Conservation (phyloP, 2,113 vertebrate genomes). For the Albula glossodonta region DNA sequence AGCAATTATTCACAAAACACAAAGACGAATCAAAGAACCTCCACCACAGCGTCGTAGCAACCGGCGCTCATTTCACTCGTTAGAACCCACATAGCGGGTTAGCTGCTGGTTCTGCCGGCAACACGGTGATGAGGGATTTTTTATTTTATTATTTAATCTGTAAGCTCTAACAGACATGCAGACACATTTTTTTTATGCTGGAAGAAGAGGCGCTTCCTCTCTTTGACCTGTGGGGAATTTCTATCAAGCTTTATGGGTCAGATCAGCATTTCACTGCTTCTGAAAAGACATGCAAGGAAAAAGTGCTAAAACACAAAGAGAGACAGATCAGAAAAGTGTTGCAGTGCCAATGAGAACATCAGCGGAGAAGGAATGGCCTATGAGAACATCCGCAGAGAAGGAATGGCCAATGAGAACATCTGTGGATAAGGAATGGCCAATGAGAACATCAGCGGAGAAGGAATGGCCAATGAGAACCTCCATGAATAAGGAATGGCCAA, state of each 20-base stretch:
- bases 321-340: background rate
- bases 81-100: background rate
- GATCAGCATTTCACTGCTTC: background rate
- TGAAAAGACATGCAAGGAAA: background rate
- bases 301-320: background rate
- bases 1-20: background rate
- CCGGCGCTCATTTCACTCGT: background rate
- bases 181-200: background rate
- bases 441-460: too few relatives aligned
- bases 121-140: too few relatives aligned
- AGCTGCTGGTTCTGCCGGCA: too few relatives aligned
- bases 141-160: too few relatives aligned
- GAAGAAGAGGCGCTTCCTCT: background rate
- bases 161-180: background rate
- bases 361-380: background rate
- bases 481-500: too few relatives aligned
- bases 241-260: too few relatives aligned
- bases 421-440: too few relatives aligned
- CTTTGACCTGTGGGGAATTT: background rate
- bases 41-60: too few relatives aligned
- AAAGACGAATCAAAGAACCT: background rate
- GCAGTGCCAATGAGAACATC: background rate
- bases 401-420: too few relatives aligned
- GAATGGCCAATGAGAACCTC: too few relatives aligned
- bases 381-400: too few relatives aligned